Evolutionary conservation across 2,113 vertebrate species (phyloP).

Genomic region (Coturnix japonica): DNA sequence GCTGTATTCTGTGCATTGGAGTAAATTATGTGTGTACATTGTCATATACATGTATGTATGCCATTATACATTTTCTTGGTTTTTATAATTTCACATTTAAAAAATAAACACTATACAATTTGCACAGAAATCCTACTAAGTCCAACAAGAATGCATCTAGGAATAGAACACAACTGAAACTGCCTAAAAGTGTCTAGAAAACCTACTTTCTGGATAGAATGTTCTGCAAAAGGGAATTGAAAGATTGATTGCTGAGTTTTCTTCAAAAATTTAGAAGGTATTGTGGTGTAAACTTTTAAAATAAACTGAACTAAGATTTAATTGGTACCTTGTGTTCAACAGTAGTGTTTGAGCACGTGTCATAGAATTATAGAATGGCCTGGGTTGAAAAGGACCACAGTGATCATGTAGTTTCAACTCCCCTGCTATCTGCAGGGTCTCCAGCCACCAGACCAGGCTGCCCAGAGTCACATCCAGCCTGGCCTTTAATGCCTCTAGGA

Average conservation of each 20-base stretch:
- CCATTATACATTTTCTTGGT: neutral
- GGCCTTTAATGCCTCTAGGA: too few relatives aligned
- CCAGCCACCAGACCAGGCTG: too few relatives aligned
- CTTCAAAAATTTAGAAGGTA: neutral
- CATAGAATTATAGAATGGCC: too few relatives aligned
- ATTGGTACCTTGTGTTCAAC: neutral
- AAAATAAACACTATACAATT: neutral
- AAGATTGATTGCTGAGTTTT: neutral
- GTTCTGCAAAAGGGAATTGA: rapidly evolving
- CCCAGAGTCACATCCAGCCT: too few relatives aligned
- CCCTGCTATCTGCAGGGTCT: too few relatives aligned
- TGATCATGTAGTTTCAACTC: too few relatives aligned
- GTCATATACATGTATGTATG: neutral
- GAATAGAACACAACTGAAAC: neutral
- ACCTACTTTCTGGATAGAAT: neutral
- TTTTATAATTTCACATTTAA: neutral
- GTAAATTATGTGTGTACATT: neutral
- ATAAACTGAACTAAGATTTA: neutral
- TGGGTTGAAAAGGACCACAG: too few relatives aligned
- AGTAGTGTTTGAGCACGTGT: neutral
- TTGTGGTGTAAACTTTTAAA: neutral
- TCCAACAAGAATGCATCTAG: neutral
- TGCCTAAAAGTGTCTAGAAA: neutral
- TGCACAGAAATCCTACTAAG: neutral
- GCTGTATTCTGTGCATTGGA: neutral